Evolutionary conservation across 1,140 invertebrate species (phyloP), one percentile per base, ranked within the genome.

Genomic region (Platyscapa corneri): DNA sequence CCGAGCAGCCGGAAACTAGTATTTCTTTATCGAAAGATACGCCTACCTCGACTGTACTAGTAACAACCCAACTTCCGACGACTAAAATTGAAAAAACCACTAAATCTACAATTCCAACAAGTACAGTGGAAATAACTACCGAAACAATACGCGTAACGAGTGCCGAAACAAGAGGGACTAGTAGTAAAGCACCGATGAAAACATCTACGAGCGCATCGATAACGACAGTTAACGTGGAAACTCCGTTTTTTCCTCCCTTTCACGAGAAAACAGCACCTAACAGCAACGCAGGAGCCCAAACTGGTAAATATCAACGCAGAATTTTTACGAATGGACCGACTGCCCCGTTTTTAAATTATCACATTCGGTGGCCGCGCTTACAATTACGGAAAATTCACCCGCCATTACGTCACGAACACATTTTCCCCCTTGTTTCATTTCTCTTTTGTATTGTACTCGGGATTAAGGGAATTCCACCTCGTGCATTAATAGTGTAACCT

Each of bases 81-180:
- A 77, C 42, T 27, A 84, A 65, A 77, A 39, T 37, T 37, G 64
- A 76, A 34, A 39, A 67, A 65, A 70, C 34, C 0, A 39, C 76
- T 46, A 65, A 27, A 37, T 65, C 76, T 72, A 72, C 67, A 76
- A 85, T 76, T 56, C 78, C 76, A 34, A 60, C 37, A 0, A 85
- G 83, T 60, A 81, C 84, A 30, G 82, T 85, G 37, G 82, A 70
- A 42, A 83, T n/a, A 3, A 72, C 27, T 20, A 27, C 76, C 20
- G 46, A 23, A 64, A 56, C 74, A 16, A 86, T 49, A 14, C 79
- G 16, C 56, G n/a, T 39, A 67, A 75, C 88, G 14, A 83, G n/a
- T 30, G 79, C 32, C 20, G 72, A 88, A 78, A 86, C 87, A 67
- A 91, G 90, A 72, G 86, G 88, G 46, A 90, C 90, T 78, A 90